Percentiles rank a stretch among this genome's conserved stretches.
Evolutionary conservation across 2,113 vertebrate genomes (phyloP).

Genomic region (Apteryx owenii): DNA sequence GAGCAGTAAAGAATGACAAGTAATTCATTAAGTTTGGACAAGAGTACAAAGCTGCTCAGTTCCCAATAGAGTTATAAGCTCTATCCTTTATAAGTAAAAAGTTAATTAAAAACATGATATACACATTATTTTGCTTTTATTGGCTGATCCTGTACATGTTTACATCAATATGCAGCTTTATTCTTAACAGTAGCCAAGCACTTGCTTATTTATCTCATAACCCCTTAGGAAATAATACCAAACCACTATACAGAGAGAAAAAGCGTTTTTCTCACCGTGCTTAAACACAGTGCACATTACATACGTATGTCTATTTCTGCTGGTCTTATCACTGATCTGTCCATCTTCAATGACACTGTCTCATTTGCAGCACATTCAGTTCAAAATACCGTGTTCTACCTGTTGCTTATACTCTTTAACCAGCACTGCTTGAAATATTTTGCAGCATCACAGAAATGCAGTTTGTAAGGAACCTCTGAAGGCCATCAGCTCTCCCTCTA

Average conservation of each 20-base stretch:
- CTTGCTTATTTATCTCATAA: not conserved
- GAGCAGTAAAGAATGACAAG: not conserved
- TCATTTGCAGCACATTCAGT: not conserved
- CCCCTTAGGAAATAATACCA: not conserved
- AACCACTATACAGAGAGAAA: not conserved
- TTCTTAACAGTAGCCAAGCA: not conserved
- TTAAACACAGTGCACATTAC: not conserved
- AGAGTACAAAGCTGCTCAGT: not conserved
- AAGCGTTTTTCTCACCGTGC: not conserved
- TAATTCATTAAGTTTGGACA: not conserved
- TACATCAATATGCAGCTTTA: not conserved
- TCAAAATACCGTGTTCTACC: not conserved
- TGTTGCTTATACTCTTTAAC: not conserved
- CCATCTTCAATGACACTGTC: not conserved
- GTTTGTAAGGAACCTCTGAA: not conserved
- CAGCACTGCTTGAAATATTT: not conserved
- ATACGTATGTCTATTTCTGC: not conserved
- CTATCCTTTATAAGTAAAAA: not conserved
- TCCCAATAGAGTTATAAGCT: not conserved
- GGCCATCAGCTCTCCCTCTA: fast-evolving
- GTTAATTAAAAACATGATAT: not conserved
- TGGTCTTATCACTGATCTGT: not conserved
- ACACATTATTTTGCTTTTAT: not conserved
- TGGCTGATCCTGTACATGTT: not conserved
- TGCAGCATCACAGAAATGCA: not conserved